Evolutionary conservation across 2,888 invertebrate species (phyloP), one percentile per base, ranked within the genome.

Genomic region (Aquatica leii): DNA sequence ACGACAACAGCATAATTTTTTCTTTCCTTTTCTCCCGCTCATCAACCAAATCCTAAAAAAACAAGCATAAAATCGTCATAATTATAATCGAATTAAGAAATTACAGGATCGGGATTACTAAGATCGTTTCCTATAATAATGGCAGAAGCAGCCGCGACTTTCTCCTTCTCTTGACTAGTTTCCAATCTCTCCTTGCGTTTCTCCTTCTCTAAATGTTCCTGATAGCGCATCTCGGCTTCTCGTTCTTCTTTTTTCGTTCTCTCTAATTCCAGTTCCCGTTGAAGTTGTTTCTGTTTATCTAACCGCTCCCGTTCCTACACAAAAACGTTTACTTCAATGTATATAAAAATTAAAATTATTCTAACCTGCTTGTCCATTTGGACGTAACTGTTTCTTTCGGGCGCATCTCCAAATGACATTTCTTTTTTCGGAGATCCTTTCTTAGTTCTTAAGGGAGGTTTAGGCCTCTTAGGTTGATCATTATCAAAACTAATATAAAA

Each of bases 401-500:
- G n/a, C 8, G 24, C 41, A 18, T 67, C 67, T 2, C 59, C 55
- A 20, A 62, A 65, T 65, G 81, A 80, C 53, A 82, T 77, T 72
- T 93, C 92, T 80, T 93, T 93, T 76, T 91, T 90, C 0, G 93
- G 93, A 4, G 93, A 93, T 34, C 84, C 84, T 61, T 89, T 86
- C 78, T 93, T 93, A 62, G 86, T 86, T 69, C 95, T 84, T 55
- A 95, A 82, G 12, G 94, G 93, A 1, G 95, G 96, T 80, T 96
- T 96, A 12, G 95, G 94, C 75, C 94, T 86, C 78, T 93, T 93
- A 12, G 95, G 94, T 74, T 90, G 90, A 60, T 93, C 93, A 78
- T 92, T 90, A 78, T 95, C 95, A 79, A 97, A 95, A 53, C 95
- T 93, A 77, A 97, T 94, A 81, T 97, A 97, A 83, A 97, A 97